Evolutionary conservation across 2,113 vertebrate species (phyloP).

Genomic region (Periophthalmus modestus): DNA sequence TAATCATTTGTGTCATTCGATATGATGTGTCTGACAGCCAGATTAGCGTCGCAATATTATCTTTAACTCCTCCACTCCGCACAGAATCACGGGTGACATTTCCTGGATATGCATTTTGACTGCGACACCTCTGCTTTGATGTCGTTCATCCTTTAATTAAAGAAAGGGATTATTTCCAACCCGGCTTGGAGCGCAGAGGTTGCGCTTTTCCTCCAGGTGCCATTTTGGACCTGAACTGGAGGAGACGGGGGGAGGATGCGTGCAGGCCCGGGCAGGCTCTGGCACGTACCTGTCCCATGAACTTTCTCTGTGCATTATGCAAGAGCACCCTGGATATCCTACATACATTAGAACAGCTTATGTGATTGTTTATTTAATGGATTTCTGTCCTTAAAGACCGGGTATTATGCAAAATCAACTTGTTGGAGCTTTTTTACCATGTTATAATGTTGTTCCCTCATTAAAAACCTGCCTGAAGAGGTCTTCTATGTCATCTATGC

Average conservation of each 20-base stretch:
- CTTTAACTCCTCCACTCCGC: background rate
- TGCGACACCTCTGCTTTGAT: slow-evolving; percentile 51
- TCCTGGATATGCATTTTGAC: slow-evolving; percentile 42
- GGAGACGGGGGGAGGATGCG: slow-evolving; percentile 41
- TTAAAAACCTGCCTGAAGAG: too few species aligned
- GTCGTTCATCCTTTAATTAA: slow-evolving; percentile 63
- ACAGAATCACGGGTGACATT: slow-evolving; percentile 10
- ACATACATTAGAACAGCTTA: background rate
- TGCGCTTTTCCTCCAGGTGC: slow-evolving; percentile 42
- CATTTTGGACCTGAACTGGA: slow-evolving; percentile 58
- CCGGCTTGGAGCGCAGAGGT: slow-evolving; percentile 2
- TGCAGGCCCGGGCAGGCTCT: slow-evolving; percentile 55
- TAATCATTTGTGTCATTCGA: slow-evolving; percentile 9
- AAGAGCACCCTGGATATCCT: slow-evolving; percentile 38
- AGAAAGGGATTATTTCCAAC: slow-evolving; percentile 53
- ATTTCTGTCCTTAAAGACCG: background rate
- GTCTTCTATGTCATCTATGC: too few species aligned
- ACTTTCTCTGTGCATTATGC: slow-evolving; percentile 54
- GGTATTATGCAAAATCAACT: background rate
- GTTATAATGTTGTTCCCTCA: too few species aligned
- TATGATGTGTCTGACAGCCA: background rate
- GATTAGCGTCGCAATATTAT: slow-evolving; percentile 23
- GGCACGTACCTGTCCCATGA: slow-evolving; percentile 51
- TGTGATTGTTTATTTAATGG: background rate
- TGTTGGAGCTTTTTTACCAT: too few species aligned